Percentiles rank a stretch among this genome's conserved stretches.
Conservation (phyloP, 64 coral and sea anemone species). For the Trachythela sp. region DNA sequence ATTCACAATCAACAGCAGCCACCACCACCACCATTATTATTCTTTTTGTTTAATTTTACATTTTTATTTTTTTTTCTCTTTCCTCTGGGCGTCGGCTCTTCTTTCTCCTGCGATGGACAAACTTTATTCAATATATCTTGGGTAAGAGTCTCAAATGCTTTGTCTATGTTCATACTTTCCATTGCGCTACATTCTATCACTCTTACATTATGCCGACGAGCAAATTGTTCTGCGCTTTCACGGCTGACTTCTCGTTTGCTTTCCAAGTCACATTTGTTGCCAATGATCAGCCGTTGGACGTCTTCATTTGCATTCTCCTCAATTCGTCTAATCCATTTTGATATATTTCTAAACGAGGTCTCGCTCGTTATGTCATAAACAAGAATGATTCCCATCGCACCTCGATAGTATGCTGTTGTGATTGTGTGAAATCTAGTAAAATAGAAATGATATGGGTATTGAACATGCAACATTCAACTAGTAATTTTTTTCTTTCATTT, state of each 20-base stretch:
- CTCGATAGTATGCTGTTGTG: slow-evolving; percentile 90
- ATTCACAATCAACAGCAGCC: not conserved
- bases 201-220: slow-evolving; percentile 52
- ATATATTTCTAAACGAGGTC: slow-evolving; percentile 79
- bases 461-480: too few species aligned
- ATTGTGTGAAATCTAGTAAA: slow-evolving; percentile 81
- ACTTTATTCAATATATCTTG: slow-evolving; percentile 88
- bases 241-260: slow-evolving; percentile 48
- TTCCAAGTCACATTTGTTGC: slow-evolving; percentile 88
- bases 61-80: slow-evolving; percentile 53
- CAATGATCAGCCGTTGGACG: slow-evolving; percentile 74
- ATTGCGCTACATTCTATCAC: slow-evolving; percentile 85
- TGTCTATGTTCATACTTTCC: slow-evolving; percentile 76
- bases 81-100: slow-evolving; percentile 41
- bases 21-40: not conserved
- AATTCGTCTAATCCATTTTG: slow-evolving; percentile 91
- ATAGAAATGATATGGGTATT: too few species aligned
- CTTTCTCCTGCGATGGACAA: slow-evolving; percentile 77
- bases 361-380: slow-evolving; percentile 98
- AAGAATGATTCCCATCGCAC: slow-evolving; percentile 93
- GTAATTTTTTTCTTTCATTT: too few species aligned
- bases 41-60: not conserved
- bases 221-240: slow-evolving; percentile 75
- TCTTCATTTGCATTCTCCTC: slow-evolving; percentile 99
- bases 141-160: slow-evolving; percentile 68